phyloP scores from a whole-genome alignment of 2,797 vertebrate genomes.

The Darevskia nairensis region DNA sequence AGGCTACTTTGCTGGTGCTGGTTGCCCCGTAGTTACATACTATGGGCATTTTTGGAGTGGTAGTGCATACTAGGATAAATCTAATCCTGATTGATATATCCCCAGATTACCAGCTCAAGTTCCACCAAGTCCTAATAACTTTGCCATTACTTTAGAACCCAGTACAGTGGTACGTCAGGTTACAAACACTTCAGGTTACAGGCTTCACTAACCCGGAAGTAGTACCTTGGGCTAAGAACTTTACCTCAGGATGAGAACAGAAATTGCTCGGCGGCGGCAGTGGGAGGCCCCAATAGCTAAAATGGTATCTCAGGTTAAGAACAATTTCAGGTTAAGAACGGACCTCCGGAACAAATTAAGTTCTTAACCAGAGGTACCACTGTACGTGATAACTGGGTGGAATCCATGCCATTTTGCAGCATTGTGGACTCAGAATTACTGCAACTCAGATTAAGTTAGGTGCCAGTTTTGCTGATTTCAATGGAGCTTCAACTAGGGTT shows the following conservation, averaged over 20 bases:
- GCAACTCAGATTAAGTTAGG: background rate
- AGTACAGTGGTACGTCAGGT: too few species aligned
- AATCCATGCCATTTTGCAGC: background rate
- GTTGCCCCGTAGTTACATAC: background rate
- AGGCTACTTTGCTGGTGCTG: background rate
- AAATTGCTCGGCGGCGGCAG: too few species aligned
- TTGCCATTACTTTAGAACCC: background rate
- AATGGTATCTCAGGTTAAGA: too few species aligned
- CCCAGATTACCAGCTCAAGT: background rate
- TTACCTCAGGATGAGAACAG: too few species aligned
- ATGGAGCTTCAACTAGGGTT: background rate
- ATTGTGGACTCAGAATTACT: background rate
- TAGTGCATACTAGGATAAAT: background rate
- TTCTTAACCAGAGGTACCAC: too few species aligned
- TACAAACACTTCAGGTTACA: too few species aligned
- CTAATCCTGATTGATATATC: background rate
- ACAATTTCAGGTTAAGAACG: too few species aligned
- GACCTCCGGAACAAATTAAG: too few species aligned
- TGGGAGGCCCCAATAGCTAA: too few species aligned
- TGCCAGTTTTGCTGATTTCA: background rate
- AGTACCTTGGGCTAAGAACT: too few species aligned
- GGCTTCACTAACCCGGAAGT: too few species aligned
- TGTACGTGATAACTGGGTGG: background rate
- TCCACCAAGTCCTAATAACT: background rate
- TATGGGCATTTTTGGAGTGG: background rate